phyloP scores from a whole-genome alignment of 2,113 vertebrate genomes.

The Myrmecobius fasciatus region DNA sequence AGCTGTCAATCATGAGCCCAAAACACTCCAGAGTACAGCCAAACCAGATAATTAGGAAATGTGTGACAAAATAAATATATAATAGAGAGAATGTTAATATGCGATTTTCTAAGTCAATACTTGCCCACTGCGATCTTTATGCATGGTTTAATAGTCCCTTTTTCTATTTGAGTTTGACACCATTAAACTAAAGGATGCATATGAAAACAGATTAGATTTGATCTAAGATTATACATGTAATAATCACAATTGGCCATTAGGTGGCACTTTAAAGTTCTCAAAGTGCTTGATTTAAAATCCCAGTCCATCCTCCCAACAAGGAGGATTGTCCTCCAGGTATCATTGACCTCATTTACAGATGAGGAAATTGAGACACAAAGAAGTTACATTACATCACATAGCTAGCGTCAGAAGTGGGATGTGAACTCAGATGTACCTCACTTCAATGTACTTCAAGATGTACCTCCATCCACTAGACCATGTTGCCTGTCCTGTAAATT shows the following conservation, averaged over 20 bases:
- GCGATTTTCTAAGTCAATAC: neutral
- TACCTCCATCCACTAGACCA: neutral
- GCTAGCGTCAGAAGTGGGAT: neutral
- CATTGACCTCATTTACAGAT: neutral
- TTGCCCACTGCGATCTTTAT: neutral
- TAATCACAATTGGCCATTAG: neutral
- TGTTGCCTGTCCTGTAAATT: neutral
- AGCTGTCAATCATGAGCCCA: neutral
- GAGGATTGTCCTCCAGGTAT: neutral
- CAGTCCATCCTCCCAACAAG: neutral
- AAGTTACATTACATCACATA: neutral
- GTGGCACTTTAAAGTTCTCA: neutral
- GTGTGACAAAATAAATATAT: neutral
- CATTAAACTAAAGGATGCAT: neutral
- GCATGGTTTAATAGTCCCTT: neutral
- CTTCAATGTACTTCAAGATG: too few relatives aligned
- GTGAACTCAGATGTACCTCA: neutral
- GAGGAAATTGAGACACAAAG: constrained; percentile 19
- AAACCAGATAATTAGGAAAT: neutral
- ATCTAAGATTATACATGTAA: neutral
- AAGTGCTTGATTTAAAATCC: neutral
- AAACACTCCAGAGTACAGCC: neutral
- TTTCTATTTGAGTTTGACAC: neutral
- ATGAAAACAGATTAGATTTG: neutral
- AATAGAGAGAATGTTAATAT: neutral